These are phyloP conservation scores for Drosophila phalerata DNA, from an alignment of 2,888 invertebrate species.

Conservation along the genomic window DNA sequence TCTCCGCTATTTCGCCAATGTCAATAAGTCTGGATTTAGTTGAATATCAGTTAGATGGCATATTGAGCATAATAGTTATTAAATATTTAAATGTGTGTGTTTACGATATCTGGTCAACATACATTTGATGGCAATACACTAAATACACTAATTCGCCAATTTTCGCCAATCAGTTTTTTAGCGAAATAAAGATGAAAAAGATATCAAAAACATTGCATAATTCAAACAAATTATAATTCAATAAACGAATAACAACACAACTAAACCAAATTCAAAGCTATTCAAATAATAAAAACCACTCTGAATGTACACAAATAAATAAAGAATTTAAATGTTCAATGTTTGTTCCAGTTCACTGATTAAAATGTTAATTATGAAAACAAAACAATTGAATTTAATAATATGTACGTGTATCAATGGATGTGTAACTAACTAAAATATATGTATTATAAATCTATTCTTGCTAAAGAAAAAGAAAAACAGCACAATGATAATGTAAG, in stretches of 20 bases:
- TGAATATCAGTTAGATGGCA: neutral
- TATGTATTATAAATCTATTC: neutral
- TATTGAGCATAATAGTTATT: neutral
- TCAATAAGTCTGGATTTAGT: neutral
- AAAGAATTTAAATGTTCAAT: conserved; percentile 47
- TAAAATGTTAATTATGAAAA: conserved; percentile 19
- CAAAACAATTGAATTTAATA: conserved; percentile 33
- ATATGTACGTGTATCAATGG: conserved; percentile 28
- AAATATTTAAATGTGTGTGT: neutral
- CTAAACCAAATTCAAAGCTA: conserved; percentile 8
- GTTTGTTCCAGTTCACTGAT: conserved; percentile 51
- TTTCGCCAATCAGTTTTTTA: neutral
- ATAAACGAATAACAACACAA: neutral
- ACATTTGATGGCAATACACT: too few relatives aligned
- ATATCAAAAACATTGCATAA: neutral
- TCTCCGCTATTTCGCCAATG: neutral
- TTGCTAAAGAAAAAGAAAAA: neutral
- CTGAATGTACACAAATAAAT: neutral
- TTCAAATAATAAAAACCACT: conserved; percentile 1
- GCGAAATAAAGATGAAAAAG: neutral
- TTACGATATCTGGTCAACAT: neutral
- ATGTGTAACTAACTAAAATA: conserved; percentile 17
- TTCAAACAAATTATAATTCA: neutral
- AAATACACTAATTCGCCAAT: too few relatives aligned
- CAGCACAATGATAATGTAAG: neutral